Evolutionary conservation across 64 coral and sea anemone species (phyloP), one percentile per base, ranked within the genome.

Genomic region (Montipora foliosa): DNA sequence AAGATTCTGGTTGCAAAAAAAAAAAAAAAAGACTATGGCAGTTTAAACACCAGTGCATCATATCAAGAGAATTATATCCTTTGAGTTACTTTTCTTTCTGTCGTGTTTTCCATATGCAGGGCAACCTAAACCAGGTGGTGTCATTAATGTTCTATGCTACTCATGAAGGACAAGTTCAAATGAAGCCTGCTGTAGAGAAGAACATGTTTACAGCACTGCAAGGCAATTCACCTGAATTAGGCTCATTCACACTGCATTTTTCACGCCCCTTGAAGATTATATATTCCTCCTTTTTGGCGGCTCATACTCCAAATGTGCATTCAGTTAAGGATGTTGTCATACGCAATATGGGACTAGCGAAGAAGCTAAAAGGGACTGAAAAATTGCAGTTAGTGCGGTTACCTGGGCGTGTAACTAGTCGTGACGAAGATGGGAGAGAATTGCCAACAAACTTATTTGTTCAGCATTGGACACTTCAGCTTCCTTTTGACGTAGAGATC

Each of bases 81-180:
- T 64, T 16, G 13, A 64, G 61, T 64, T 12, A 64, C 61, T 64
- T 64, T 14, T 64, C 9, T 64, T 49, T 91, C 50, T 44, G 24
- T 6, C 24, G 3, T 46, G 49, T 83, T 22, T 93, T 66, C 72
- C 9, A 61, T 96, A 25, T 82, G 49, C 76, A 99, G 96, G 77
- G 87, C 14, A 89, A 77, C 67, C 96, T 86, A 76, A 87, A 88
- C 12, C 95, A 99, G 25, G 21, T 94, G 47, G 92, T 99, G 5
- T 99, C 98, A 3, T 25, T 99, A 6, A 45, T 99, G 52, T 99
- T 99, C 72, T 99, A 99, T 85, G 81, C 86, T 62, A 96, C 95
- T 21, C 92, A 99, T 24, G 95, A 99, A 48, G 86, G 94, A 29
- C 46, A 77, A 21, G 84, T 81, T 22, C 90, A 83, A 55, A 61